Base-by-base conservation (phyloP, 2,888 invertebrate genomes). In the Hoplodrina ambigua region DNA sequence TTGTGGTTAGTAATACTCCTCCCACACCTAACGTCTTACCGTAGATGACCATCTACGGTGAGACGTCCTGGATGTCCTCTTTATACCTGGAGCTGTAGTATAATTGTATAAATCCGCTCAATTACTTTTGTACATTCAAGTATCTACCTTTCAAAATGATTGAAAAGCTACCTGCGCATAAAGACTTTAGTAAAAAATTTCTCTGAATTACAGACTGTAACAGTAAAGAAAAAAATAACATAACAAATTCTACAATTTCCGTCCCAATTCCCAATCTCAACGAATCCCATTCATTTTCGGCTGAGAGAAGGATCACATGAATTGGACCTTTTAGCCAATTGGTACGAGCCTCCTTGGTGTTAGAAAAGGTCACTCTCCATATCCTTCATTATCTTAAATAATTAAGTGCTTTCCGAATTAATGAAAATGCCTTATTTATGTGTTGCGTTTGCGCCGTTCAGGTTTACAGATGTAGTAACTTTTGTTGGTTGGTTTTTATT, bases 321-420 rank as follows among this genome's bases (percentile, higher is more conserved):
- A 66, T 69, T 56, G 56, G 55, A 71, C 71, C 79, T 83, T 79
- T 83, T 83, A 83, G 82, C 72, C 79, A 84, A 81, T 83, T 78
- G 79, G 69, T 71, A 56, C 33, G 49, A 55, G 75, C 41, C 63
- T 66, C 50, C 52, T 44, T 72, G 55, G 74, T 72, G 71, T 64
- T 62, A 19, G 66, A 19, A 70, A 67, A 74, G 75, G 71, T 64
- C 78, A 66, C 63, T 74, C 63, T 74, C 46, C 54, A 65, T 46
- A 63, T 62, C 69, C 50, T 64, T 83, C 75, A 81, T 81, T 78
- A 83, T 68, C 79, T 66, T 83, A 69, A 83, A 83, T 83, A 83
- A 83, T 75, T 78, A 81, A 83, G 56, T 78, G 70, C 49, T 57
- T 68, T 72, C 65, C 7, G 61, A 70, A 72, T 72, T 37, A 75